Base-by-base conservation (phyloP, 2,888 invertebrate species). In the Pogonocherus hispidulus region DNA sequence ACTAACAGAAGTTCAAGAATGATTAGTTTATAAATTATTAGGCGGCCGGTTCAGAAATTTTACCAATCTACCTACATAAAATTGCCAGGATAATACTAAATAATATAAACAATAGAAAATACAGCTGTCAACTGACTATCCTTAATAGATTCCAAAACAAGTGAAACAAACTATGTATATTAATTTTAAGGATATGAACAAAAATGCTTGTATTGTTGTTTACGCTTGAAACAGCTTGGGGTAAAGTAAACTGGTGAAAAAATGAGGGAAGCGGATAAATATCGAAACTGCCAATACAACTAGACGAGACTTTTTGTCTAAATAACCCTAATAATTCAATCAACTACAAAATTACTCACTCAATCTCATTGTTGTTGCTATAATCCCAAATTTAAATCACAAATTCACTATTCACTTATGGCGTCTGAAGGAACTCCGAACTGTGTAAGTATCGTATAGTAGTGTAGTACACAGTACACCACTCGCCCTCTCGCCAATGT, bases 141-240 rank as follows among this genome's bases (percentile, higher is more conserved):
- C 41, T 22, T 27, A 35, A 18, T 3, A 5, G 9, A 16, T 41
- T 41, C 20, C 22, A 59, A 66, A 57, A 52, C 20, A 23, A 51
- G 9, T 4, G 16, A 20, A 65, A 5, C 9, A 49, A 16, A 1
- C 8, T 54, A 11, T 18, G 11, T 11, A 41, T 32, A n/a, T 6
- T n/a, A n/a, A 14, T 49, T 46, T 56, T 56, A 16, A 37, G 56
- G 47, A 51, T 23, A 20, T 18, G 11, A 20, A 49, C 47, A 37
- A 4, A 22, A 57, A 57, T 52, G 27, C 44, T 49, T 18, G 63
- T 66, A 64, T 72, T 64, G 68, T 73, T 73, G 73, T 71, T 75
- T 73, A 73, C 71, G 75, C 70, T 68, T 67, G 66, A 71, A 78
- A 79, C 81, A 82, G 81, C 81, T 82, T 82, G 81, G 80, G 81